phyloP scores from a whole-genome alignment of 2,888 invertebrate species.

The Fragum sueziense region DNA sequence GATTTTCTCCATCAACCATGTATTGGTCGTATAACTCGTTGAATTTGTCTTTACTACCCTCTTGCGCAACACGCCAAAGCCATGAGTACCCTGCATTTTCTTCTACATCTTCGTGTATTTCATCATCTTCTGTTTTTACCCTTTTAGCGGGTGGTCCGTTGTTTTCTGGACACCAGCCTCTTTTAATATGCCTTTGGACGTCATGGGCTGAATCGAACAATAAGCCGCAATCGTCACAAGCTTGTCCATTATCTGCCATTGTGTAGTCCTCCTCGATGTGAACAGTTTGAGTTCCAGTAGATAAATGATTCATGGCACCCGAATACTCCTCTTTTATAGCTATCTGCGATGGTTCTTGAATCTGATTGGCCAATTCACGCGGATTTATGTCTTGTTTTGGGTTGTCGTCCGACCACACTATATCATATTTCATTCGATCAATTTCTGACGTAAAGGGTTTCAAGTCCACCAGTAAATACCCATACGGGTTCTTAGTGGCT shows the following conservation, averaged over 20 bases:
- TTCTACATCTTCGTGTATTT: conserved; percentile 16
- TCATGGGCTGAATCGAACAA: conserved; percentile 33
- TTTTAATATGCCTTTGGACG: conserved; percentile 44
- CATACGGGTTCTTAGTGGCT: conserved; percentile 33
- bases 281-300: conserved; percentile 27
- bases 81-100: conserved; percentile 24
- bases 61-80: conserved; percentile 16
- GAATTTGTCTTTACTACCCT: conserved; percentile 3
- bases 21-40: conserved; percentile 15
- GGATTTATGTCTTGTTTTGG: neutral
- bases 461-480: conserved; percentile 25
- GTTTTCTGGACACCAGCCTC: conserved; percentile 36
- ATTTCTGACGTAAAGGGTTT: conserved; percentile 25
- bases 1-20: conserved; percentile 20
- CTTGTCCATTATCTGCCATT: conserved; percentile 27
- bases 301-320: conserved; percentile 6
- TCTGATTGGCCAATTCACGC: conserved; percentile 18
- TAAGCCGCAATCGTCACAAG: conserved; percentile 43
- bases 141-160: conserved; percentile 19
- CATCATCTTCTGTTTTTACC: conserved; percentile 19
- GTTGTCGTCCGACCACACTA: neutral
- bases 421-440: conserved; percentile 10
- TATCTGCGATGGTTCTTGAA: neutral
- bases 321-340: conserved; percentile 26
- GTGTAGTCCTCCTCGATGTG: conserved; percentile 10